Evolutionary conservation across 2,113 vertebrate species (phyloP).

Genomic region (Nibea coibor): DNA sequence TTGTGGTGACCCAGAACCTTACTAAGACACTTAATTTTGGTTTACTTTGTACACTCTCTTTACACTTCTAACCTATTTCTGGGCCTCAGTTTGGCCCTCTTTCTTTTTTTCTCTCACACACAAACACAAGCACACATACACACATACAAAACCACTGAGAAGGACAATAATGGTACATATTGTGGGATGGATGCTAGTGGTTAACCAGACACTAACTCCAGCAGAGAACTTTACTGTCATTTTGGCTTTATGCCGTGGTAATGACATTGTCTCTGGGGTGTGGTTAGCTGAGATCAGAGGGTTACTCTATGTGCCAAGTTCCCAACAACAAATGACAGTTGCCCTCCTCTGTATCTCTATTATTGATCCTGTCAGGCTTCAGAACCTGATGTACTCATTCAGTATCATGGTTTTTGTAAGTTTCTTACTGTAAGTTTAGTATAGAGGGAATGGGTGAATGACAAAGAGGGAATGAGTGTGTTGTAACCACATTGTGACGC

Average conservation of each 20-base stretch:
- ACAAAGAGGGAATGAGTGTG: slow-evolving; percentile 2
- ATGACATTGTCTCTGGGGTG: slow-evolving; percentile 52
- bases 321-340: slow-evolving; percentile 4
- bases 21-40: slow-evolving; percentile 2
- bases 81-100: slow-evolving; percentile 14
- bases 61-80: slow-evolving; percentile 21
- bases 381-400: background rate
- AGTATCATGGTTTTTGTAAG: background rate
- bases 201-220: slow-evolving; percentile 58
- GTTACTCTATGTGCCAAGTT: slow-evolving; percentile 25
- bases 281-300: slow-evolving; percentile 42
- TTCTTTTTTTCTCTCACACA: background rate
- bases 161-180: slow-evolving; percentile 29
- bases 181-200: slow-evolving; percentile 45
- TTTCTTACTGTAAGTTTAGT: slow-evolving; percentile 5
- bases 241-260: slow-evolving; percentile 38
- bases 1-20: slow-evolving; percentile 10
- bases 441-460: slow-evolving; percentile 4
- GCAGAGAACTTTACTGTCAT: slow-evolving; percentile 56
- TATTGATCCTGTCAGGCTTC: slow-evolving; percentile 18
- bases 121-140: no score
- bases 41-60: slow-evolving; percentile 18
- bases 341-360: slow-evolving; percentile 4
- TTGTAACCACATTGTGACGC: slow-evolving; percentile 9
- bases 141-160: slow-evolving; percentile 15